These are phyloP conservation scores for Rhinopomastus cyanomelas DNA, from an alignment of 2,113 vertebrate genomes.

Conservation along the genomic window DNA sequence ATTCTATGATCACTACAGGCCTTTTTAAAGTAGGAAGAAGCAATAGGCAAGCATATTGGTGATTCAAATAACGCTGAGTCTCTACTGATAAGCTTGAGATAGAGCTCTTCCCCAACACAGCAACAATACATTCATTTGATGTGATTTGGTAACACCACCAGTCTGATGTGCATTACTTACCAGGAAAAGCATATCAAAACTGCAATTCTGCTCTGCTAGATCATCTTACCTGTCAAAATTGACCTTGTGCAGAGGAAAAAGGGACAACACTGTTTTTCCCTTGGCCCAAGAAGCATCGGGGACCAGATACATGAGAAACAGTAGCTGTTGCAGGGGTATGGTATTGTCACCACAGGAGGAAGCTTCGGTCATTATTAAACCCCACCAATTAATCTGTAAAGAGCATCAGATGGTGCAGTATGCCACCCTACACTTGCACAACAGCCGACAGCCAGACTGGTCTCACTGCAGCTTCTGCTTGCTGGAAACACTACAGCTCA, in stretches of 20 bases:
- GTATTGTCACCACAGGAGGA: neutral
- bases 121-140: neutral
- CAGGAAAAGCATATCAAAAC: neutral
- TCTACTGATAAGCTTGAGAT: neutral
- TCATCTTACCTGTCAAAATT: neutral
- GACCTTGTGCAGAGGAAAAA: neutral
- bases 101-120: neutral
- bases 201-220: neutral
- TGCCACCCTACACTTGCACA: neutral
- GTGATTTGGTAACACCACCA: neutral
- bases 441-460: neutral
- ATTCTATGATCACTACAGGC: neutral
- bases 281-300: neutral
- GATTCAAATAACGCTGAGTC: fast-evolving
- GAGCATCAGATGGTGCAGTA: fast-evolving
- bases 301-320: fast-evolving
- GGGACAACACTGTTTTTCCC: neutral
- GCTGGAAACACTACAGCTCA: neutral
- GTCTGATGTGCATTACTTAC: neutral
- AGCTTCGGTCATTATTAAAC: neutral
- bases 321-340: neutral
- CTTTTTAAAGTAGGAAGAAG: neutral
- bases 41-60: neutral
- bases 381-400: neutral
- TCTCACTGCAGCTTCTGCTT: neutral